A percentile compares a stretch with the other conserved stretches of the same genome.
phyloP scores from a whole-genome alignment of 1,140 invertebrate genomes.

The Hyles vespertilio region DNA sequence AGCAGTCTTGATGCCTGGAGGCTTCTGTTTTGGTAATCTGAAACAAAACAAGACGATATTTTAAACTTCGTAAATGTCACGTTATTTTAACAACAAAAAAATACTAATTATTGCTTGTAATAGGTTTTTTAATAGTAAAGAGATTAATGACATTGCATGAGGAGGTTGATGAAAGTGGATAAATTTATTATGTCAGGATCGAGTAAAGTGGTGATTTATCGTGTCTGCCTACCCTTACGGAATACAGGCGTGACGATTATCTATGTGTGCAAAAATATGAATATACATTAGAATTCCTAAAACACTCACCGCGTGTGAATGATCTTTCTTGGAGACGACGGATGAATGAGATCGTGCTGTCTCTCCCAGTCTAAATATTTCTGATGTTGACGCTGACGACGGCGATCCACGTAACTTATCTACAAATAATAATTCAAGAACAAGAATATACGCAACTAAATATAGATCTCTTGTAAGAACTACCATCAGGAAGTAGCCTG shows the following conservation, averaged over 20 bases:
- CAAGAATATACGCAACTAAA: too few relatives aligned
- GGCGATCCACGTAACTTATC: constrained; percentile 87
- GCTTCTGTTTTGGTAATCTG: constrained; percentile 60
- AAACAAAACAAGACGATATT: constrained; percentile 23
- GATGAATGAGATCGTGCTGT: constrained; percentile 79
- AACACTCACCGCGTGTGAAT: constrained; percentile 75
- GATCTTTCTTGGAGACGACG: constrained; percentile 77
- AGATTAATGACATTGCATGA: not conserved
- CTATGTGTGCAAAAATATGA: not conserved
- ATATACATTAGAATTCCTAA: not conserved
- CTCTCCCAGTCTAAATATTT: constrained; percentile 77
- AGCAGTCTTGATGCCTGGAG: constrained; percentile 47
- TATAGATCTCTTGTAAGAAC: too few relatives aligned
- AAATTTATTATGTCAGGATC: too few relatives aligned
- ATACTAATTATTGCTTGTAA: too few relatives aligned
- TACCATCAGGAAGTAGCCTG: too few relatives aligned
- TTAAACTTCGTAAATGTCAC: not conserved
- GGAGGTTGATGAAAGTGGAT: too few relatives aligned
- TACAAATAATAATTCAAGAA: constrained; percentile 9
- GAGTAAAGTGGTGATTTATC: too few relatives aligned
- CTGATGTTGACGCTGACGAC: constrained; percentile 77
- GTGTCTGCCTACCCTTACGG: too few relatives aligned
- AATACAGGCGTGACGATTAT: too few relatives aligned
- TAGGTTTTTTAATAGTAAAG: not conserved
- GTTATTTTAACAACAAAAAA: too few relatives aligned